Conservation (phyloP, 2,888 invertebrate species). For the Stenolophus ochropezus region DNA sequence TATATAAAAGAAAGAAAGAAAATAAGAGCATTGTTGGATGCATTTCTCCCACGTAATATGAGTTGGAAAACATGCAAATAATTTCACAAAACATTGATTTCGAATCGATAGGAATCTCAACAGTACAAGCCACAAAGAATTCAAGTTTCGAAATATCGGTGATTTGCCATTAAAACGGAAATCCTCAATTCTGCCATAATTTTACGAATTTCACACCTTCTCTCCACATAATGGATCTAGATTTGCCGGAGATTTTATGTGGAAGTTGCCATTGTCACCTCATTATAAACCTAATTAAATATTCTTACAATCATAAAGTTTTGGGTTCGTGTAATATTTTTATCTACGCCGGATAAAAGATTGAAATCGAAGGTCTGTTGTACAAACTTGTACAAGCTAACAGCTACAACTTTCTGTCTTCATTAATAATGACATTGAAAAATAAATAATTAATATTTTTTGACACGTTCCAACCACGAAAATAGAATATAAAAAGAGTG, state of each 20-base stretch:
- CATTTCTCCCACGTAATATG: slow-evolving; percentile 6
- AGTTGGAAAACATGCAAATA: slow-evolving; percentile 25
- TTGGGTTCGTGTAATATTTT: neutral
- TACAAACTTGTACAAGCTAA: neutral
- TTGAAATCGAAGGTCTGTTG: neutral
- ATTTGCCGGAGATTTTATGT: neutral
- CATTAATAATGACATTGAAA: neutral
- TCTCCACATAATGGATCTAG: neutral
- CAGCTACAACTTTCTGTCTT: neutral
- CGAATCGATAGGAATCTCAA: slow-evolving; percentile 21
- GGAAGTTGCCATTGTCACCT: no score
- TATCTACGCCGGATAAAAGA: neutral
- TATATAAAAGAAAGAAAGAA: neutral
- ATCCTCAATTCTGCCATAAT: slow-evolving; percentile 19
- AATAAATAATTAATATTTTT: neutral
- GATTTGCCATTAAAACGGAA: slow-evolving; percentile 35
- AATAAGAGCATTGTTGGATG: neutral
- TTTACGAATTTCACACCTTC: slow-evolving; percentile 28
- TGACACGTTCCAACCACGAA: neutral
- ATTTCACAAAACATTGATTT: slow-evolving; percentile 44
- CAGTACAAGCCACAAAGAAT: slow-evolving; percentile 24
- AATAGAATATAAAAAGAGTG: no score
- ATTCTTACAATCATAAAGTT: no score
- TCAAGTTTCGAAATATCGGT: slow-evolving; percentile 39
- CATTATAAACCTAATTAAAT: no score